Conservation (phyloP, 1,140 invertebrate species). For the Maconellicoccus hirsutus region DNA sequence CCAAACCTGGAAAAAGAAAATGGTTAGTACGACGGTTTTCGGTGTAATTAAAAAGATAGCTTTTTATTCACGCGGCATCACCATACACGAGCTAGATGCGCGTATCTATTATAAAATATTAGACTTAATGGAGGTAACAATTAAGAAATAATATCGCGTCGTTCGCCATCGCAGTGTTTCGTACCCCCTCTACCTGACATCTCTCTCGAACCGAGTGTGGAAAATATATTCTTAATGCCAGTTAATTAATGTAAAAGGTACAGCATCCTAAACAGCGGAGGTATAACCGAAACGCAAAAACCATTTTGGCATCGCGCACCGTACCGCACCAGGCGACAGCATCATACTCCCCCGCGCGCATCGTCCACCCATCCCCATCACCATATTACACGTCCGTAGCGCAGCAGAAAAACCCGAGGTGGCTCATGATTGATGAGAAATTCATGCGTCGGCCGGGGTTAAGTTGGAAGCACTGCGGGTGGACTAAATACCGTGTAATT, state of each 20-base stretch:
- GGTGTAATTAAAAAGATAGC: neutral
- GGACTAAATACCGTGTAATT: slow-evolving; percentile 22
- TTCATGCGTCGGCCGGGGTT: slow-evolving; percentile 20
- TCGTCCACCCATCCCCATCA: neutral
- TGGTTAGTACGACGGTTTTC: neutral
- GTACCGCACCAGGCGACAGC: too few relatives aligned
- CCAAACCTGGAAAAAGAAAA: slow-evolving; percentile 69
- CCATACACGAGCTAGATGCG: too few relatives aligned
- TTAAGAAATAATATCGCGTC: slow-evolving; percentile 10
- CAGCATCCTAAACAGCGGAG: neutral
- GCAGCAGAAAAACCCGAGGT: neutral
- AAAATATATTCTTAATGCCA: slow-evolving; percentile 14
- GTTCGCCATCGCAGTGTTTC: neutral
- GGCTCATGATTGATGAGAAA: slow-evolving; percentile 18
- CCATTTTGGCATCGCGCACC: too few relatives aligned
- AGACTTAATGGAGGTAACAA: neutral
- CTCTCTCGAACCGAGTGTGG: neutral
- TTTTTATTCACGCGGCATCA: too few relatives aligned
- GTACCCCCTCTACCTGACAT: neutral
- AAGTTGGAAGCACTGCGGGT: slow-evolving; percentile 19
- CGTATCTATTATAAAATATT: too few relatives aligned
- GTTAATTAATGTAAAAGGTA: slow-evolving; percentile 14
- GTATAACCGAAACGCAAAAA: too few relatives aligned
- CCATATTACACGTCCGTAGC: too few relatives aligned
- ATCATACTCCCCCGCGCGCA: too few relatives aligned